Base-by-base conservation (phyloP, 2,888 invertebrate species). In the Blastobasis lacticolella region DNA sequence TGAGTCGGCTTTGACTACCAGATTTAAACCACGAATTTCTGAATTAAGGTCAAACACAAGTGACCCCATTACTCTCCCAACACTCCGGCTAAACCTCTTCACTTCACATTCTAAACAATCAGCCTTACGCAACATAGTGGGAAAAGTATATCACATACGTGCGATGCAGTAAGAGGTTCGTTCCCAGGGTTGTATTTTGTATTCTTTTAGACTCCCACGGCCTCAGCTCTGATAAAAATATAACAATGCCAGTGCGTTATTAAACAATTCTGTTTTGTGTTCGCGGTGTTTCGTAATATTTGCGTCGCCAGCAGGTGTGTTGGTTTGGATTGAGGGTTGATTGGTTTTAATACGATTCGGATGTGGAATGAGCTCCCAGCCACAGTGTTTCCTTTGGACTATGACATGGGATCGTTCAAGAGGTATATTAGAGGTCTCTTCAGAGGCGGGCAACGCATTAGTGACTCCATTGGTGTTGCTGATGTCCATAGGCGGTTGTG, bases 171-270 rank as follows among this genome's bases (percentile, higher is more conserved):
- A 23, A 23, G 23, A 23, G 23, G 23, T 23, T 23, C 3, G 48
- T 48, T 48, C 48, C 48, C 48, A 48, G 48, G 9, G 10, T 7
- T 5, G 41, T n/a, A 36, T 23, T 23, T 23, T 23, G 23, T 23
- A 23, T 23, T 23, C 23, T 23, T 5, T 36, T 10, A 49, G 45
- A 45, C 40, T 54, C 54, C 49, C 54, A 54, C 54, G 54, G 54
- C 54, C 54, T 54, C 49, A 46, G 40, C 37, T 36, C 43, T 52
- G 51, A 49, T 54, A 54, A 54, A 54, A 49, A 54, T 52, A 52
- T 49, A 54, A 54, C 54, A 54, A 54, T 54, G 40, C 45, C 38
- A 38, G 50, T 54, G 53, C 50, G 53, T 54, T 54, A 54, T 54
- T 54, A 49, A 49, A 49, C 43, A 37, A 44, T 44, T 43, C 38